These are phyloP conservation scores for Centroberyx gerrardi DNA, from an alignment of 2,797 vertebrate genomes.

Conservation along the genomic window DNA sequence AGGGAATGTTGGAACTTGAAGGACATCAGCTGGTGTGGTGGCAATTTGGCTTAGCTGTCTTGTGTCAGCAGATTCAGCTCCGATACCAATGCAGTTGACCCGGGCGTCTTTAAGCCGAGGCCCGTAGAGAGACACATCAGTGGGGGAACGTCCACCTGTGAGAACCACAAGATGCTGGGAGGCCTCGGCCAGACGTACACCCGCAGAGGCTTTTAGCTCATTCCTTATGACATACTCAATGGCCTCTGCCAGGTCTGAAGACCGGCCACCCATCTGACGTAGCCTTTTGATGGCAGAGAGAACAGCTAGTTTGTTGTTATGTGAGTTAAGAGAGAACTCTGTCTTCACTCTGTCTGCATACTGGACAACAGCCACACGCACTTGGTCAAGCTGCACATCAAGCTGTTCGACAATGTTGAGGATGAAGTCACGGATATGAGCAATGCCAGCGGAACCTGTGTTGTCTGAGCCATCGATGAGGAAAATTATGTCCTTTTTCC, in stretches of 20 bases:
- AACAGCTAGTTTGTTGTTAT: slow-evolving; percentile 85
- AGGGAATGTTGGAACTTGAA: slow-evolving; percentile 87
- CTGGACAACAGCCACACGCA: slow-evolving; percentile 91
- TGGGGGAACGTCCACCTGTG: slow-evolving; percentile 90
- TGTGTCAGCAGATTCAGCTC: slow-evolving; percentile 83
- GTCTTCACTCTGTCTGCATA: slow-evolving; percentile 88
- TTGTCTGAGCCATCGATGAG: slow-evolving; percentile 93
- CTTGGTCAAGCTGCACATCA: slow-evolving; percentile 88
- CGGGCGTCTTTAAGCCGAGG: slow-evolving; percentile 78
- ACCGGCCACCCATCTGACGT: slow-evolving; percentile 89
- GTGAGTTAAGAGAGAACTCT: slow-evolving; percentile 91
- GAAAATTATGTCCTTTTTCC: slow-evolving; percentile 93
- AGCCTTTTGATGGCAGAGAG: slow-evolving; percentile 88
- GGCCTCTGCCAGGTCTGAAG: slow-evolving; percentile 89
- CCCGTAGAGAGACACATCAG: slow-evolving; percentile 86
- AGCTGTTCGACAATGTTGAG: slow-evolving; percentile 88
- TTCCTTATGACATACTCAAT: slow-evolving; percentile 89
- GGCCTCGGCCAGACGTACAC: slow-evolving; percentile 89
- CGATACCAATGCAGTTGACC: slow-evolving; percentile 90
- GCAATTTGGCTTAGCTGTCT: slow-evolving; percentile 88
- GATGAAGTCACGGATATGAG: slow-evolving; percentile 94
- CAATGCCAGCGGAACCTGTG: slow-evolving; percentile 81
- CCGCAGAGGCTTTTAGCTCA: slow-evolving; percentile 88
- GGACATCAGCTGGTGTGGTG: slow-evolving; percentile 77
- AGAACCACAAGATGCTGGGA: slow-evolving; percentile 96